phyloP scores from a whole-genome alignment of 2,113 vertebrate genomes.

The Numida meleagris region DNA sequence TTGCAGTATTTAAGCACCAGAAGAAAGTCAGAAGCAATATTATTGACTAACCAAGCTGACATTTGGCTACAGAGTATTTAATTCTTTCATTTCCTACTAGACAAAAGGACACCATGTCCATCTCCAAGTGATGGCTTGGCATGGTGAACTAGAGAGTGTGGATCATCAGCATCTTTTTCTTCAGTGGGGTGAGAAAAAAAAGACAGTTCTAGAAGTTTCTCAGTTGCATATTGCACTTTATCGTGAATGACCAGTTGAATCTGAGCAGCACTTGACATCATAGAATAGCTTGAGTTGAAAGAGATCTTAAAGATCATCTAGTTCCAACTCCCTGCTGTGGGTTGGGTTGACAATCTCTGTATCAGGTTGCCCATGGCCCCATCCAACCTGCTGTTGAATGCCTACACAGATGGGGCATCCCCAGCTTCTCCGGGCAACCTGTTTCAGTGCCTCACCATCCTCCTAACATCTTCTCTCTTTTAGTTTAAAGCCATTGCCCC shows the following conservation, averaged over 20 bases:
- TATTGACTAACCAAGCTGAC: conserved; percentile 39
- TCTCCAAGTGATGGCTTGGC: background rate
- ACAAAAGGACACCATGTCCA: background rate
- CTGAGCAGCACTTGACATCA: background rate
- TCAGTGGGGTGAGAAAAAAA: background rate
- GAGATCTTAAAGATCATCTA: background rate
- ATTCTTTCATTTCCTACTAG: background rate
- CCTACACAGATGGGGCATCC: background rate
- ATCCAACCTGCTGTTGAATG: background rate
- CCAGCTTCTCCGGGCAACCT: background rate
- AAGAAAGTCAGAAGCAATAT: conserved; percentile 4
- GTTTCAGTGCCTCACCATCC: background rate
- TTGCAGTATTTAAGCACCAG: conserved; percentile 38
- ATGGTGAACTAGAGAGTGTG: background rate
- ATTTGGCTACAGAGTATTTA: conserved; percentile 18
- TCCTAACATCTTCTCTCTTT: background rate
- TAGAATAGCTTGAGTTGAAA: too few relatives aligned
- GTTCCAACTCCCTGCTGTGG: background rate
- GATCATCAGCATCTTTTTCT: background rate
- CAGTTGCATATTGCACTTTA: background rate
- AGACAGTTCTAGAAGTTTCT: background rate
- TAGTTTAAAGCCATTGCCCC: background rate
- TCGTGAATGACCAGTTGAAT: background rate
- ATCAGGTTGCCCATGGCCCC: background rate
- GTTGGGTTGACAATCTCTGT: background rate